Evolutionary conservation across 2,888 invertebrate genomes (phyloP).

Genomic region (Therioaphis trifolii): DNA sequence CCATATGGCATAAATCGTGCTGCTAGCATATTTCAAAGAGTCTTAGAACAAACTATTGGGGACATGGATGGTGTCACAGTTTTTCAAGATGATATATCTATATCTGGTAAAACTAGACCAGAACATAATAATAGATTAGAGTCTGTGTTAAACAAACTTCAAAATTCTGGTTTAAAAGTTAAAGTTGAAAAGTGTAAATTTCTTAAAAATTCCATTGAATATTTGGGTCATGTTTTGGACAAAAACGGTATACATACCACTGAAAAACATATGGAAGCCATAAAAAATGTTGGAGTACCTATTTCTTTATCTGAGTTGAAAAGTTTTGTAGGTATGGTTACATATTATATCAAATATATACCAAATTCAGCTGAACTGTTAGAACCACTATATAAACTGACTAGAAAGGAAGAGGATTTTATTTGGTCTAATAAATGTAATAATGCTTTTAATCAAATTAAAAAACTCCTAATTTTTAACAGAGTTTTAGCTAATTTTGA

Average conservation of each 20-base stretch:
- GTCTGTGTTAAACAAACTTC: background rate
- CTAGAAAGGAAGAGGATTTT: constrained; percentile 22
- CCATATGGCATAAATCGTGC: constrained; percentile 27
- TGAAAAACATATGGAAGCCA: constrained; percentile 15
- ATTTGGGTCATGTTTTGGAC: constrained; percentile 11
- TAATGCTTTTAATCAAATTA: background rate
- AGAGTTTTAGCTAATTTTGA: constrained; percentile 25
- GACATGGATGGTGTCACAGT: constrained; percentile 12
- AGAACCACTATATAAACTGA: constrained; percentile 29
- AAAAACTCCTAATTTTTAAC: constrained; percentile 8
- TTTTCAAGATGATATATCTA: constrained; percentile 31
- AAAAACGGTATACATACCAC: constrained; percentile 9
- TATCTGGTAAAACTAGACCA: constrained; percentile 2
- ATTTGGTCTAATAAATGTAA: constrained; percentile 35
- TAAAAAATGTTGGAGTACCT: background rate
- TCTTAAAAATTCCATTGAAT: constrained; percentile 36
- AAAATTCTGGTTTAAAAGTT: constrained; percentile 20
- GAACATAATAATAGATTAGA: constrained; percentile 26
- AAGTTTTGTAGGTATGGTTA: constrained; percentile 34
- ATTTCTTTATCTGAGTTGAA: constrained; percentile 1
- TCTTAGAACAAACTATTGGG: constrained; percentile 11
- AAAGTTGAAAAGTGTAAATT: constrained; percentile 31
- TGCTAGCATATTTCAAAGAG: background rate
- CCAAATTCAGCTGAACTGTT: constrained; percentile 20
- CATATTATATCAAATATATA: constrained; percentile 36